A percentile compares a stretch with the other conserved stretches of the same genome.
phyloP scores from a whole-genome alignment of 2,113 vertebrate genomes.

The Anolis sagrei region DNA sequence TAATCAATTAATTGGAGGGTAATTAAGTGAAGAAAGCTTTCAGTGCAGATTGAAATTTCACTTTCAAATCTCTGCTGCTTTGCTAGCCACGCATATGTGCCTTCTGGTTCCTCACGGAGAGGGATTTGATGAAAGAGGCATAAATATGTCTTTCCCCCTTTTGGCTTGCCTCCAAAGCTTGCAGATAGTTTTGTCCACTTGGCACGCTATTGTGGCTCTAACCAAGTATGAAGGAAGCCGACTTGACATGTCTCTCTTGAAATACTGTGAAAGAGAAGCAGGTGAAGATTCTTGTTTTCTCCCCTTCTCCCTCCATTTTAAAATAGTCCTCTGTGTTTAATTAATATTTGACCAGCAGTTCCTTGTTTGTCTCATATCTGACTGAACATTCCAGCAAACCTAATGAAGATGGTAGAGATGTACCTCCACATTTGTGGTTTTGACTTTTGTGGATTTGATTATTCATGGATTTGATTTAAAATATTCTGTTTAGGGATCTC shows the following conservation, averaged over 20 bases:
- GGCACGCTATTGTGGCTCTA: neutral
- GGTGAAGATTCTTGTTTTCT: neutral
- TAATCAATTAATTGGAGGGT: constrained; percentile 8
- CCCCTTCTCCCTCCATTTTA: neutral
- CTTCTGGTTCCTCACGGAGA: neutral
- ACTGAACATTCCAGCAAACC: neutral
- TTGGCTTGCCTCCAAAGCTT: neutral
- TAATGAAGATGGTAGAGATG: neutral
- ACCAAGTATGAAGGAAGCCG: neutral
- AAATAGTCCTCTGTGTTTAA: neutral
- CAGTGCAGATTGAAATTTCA: constrained; percentile 10
- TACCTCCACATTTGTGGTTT: too few relatives aligned
- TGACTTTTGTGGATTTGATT: too few relatives aligned
- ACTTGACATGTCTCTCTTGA: neutral
- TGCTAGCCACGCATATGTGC: neutral
- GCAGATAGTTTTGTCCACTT: neutral
- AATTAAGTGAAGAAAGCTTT: constrained; percentile 12
- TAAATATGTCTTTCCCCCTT: neutral
- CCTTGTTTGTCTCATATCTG: neutral
- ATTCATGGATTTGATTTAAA: too few relatives aligned
- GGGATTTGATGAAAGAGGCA: neutral
- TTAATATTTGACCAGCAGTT: neutral
- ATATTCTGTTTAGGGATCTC: too few relatives aligned
- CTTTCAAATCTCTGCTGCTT: neutral
- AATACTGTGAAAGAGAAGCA: neutral